phyloP scores from a whole-genome alignment of 1,140 invertebrate species.

The Brachionus calyciflorus region DNA sequence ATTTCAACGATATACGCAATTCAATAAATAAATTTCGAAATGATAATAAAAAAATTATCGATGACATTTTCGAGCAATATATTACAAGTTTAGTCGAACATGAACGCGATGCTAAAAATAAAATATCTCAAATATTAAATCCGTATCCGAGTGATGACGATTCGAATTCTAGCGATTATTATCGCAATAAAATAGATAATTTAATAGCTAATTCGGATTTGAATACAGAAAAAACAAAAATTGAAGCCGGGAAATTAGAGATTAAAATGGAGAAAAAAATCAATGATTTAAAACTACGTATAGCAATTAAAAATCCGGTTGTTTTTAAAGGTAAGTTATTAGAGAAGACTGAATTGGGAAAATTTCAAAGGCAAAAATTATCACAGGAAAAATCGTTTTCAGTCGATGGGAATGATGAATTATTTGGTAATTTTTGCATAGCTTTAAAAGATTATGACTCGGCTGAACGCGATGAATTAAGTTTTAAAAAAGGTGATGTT shows the following conservation, averaged over 20 bases:
- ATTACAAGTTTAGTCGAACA: not conserved
- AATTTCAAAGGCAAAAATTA: not conserved
- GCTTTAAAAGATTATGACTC: not conserved
- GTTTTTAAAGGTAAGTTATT: not conserved
- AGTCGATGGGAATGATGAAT: too few relatives aligned
- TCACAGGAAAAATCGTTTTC: not conserved
- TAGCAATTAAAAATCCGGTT: not conserved
- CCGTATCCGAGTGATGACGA: constrained; percentile 28
- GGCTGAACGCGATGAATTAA: not conserved
- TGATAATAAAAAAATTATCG: not conserved
- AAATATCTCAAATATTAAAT: not conserved
- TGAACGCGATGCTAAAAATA: not conserved
- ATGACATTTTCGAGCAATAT: not conserved
- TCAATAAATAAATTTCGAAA: not conserved
- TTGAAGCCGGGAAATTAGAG: not conserved
- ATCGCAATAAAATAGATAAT: not conserved
- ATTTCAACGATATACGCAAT: not conserved
- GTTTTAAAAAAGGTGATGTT: not conserved
- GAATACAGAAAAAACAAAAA: not conserved
- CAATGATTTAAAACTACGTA: not conserved
- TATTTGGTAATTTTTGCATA: not conserved
- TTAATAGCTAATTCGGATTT: not conserved
- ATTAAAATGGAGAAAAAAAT: constrained; percentile 32
- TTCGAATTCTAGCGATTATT: not conserved
- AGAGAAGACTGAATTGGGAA: not conserved